Evolutionary conservation across 2,113 vertebrate species (phyloP).

Genomic region (Gambusia holbrooki): DNA sequence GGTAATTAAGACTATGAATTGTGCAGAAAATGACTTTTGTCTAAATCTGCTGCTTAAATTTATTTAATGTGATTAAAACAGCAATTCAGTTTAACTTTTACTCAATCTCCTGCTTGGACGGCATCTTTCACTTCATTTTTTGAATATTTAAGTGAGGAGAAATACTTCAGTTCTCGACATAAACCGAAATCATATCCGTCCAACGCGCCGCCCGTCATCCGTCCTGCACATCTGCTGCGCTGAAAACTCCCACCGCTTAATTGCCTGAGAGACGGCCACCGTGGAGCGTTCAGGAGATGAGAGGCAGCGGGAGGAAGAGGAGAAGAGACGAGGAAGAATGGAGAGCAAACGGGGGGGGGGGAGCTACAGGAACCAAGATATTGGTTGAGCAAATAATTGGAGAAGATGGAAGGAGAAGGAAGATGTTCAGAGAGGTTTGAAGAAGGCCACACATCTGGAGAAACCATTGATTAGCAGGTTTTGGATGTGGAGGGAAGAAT

Average conservation of each 20-base stretch:
- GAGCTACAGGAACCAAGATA: background rate
- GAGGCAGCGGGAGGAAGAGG: conserved; percentile 43
- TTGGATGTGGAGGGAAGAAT: conserved; percentile 19
- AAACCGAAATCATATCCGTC: conserved; percentile 6
- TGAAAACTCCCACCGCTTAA: conserved; percentile 73
- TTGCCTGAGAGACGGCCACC: conserved; percentile 59
- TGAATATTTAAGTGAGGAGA: background rate
- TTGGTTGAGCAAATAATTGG: conserved; percentile 10
- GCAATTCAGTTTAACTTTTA: background rate
- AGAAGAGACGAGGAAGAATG: background rate
- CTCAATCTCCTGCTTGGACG: background rate
- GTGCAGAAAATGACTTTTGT: conserved; percentile 14
- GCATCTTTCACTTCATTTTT: background rate
- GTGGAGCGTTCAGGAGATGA: conserved; percentile 48
- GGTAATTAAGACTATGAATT: conserved; percentile 36
- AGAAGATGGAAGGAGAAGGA: conserved; percentile 3
- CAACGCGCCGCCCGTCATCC: conserved; percentile 44
- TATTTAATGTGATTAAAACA: background rate
- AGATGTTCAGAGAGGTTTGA: conserved; percentile 11
- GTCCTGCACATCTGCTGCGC: conserved; percentile 67
- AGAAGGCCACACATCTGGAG: conserved; percentile 32
- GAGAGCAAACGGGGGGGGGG: background rate
- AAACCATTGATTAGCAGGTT: conserved; percentile 45
- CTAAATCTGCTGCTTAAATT: background rate
- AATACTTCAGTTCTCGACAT: background rate